Conservation (phyloP, 2,113 vertebrate species). For the Otus sunia region DNA sequence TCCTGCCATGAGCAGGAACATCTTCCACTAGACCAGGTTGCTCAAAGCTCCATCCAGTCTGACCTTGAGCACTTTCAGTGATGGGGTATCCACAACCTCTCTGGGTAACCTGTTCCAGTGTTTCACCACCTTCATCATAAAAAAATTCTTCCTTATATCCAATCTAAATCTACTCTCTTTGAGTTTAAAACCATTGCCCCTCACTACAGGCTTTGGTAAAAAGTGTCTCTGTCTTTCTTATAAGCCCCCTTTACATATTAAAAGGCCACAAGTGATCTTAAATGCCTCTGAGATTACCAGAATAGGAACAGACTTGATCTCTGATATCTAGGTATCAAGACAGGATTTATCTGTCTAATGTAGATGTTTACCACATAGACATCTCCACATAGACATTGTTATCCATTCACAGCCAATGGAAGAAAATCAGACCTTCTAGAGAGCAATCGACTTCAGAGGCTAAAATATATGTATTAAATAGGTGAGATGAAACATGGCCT, state of each 20-base stretch:
- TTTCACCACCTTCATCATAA: neutral
- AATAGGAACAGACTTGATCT: neutral
- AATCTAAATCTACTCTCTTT: neutral
- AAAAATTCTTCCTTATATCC: neutral
- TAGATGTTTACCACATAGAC: neutral
- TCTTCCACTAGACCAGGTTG: neutral
- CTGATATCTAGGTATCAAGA: neutral
- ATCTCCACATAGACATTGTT: neutral
- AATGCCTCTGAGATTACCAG: neutral
- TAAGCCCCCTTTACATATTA: neutral
- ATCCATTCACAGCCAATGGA: neutral
- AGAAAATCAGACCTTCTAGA: neutral
- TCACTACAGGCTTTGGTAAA: neutral
- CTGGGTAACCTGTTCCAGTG: neutral
- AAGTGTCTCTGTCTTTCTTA: neutral
- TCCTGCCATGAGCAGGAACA: neutral
- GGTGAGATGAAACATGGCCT: neutral
- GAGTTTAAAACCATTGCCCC: neutral
- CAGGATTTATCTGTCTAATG: neutral
- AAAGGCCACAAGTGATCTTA: neutral
- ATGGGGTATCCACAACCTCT: neutral
- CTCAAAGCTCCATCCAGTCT: neutral
- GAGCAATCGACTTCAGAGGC: neutral
- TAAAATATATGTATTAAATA: neutral
- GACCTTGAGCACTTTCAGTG: neutral